Percentiles rank a stretch among this genome's conserved stretches.
phyloP scores from a whole-genome alignment of 2,888 invertebrate genomes.

The Lasius fuliginosus region DNA sequence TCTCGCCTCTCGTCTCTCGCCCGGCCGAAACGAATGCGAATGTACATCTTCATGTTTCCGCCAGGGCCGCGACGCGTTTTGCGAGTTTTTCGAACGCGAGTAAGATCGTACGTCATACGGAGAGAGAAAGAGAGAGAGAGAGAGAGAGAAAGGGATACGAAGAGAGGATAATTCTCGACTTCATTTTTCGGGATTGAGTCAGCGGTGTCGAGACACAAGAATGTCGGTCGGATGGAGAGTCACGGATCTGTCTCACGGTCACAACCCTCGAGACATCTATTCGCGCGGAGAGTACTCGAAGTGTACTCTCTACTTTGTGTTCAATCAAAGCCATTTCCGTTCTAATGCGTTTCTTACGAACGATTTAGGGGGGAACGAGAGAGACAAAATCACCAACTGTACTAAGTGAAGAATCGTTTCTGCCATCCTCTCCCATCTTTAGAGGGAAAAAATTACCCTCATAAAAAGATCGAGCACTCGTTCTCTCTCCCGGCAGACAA shows the following conservation, averaged over 20 bases:
- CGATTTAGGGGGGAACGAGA: conserved; percentile 1
- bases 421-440: not conserved
- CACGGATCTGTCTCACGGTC: conserved; percentile 18
- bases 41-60: conserved; percentile 45
- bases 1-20: conserved; percentile 29
- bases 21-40: conserved; percentile 43
- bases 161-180: not conserved
- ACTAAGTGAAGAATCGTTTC: conserved; percentile 30
- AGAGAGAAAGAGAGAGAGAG: conserved; percentile 10
- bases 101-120: conserved; percentile 33
- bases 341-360: conserved; percentile 35
- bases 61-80: conserved; percentile 10
- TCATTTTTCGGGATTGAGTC: conserved; percentile 23
- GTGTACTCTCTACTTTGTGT: not conserved
- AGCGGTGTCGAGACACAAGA: not conserved
- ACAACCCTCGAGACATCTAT: conserved; percentile 5
- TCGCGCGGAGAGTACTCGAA: not conserved
- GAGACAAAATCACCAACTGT: conserved; percentile 8
- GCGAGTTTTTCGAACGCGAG: conserved; percentile 29
- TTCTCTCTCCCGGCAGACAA: not conserved
- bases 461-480: not conserved
- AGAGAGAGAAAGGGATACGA: not conserved
- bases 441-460: conserved; percentile 6
- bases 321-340: conserved; percentile 26
- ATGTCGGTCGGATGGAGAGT: conserved; percentile 9